phyloP scores from a whole-genome alignment of 2,113 vertebrate genomes.

The Seriola dumerili region DNA sequence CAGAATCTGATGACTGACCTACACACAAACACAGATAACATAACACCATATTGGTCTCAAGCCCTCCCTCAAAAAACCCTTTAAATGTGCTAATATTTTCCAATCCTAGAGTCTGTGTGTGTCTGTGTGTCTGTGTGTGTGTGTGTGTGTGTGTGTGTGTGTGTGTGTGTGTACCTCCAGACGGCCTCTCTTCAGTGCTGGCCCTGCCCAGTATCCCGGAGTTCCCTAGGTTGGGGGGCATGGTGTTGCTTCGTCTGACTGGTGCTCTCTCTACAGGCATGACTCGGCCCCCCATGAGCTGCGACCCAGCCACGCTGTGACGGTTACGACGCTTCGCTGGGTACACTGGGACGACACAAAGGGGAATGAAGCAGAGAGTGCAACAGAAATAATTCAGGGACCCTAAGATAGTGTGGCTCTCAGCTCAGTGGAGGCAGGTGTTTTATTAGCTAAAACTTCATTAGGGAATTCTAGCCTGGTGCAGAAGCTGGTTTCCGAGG shows the following conservation, averaged over 20 bases:
- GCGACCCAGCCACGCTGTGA: slow-evolving; percentile 90
- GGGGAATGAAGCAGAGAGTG: background rate
- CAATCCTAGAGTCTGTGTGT: background rate
- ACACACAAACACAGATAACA: background rate
- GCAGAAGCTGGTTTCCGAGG: too few species aligned
- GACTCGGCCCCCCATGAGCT: slow-evolving; percentile 80
- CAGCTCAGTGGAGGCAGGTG: too few species aligned
- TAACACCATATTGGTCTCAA: too few species aligned
- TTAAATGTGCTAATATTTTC: too few species aligned
- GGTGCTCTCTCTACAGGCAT: slow-evolving; percentile 76
- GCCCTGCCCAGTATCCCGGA: slow-evolving; percentile 86
- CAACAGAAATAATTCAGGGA: background rate
- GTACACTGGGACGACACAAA: slow-evolving; percentile 80
- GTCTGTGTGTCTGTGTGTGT: too few species aligned
- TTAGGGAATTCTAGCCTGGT: too few species aligned
- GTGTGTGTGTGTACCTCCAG: slow-evolving; percentile 59
- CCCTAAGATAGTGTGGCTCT: too few species aligned
- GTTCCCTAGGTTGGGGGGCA: slow-evolving; percentile 91
- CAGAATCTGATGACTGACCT: slow-evolving; percentile 84
- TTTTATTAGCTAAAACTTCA: too few species aligned
- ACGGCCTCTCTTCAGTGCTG: slow-evolving; percentile 82
- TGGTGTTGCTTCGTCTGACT: slow-evolving; percentile 91
- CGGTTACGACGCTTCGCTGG: slow-evolving; percentile 89
- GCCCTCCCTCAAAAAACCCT: too few species aligned
- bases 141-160: too few species aligned